A percentile compares a stretch with the other conserved stretches of the same genome.
phyloP scores from a whole-genome alignment of 2,113 vertebrate species.

The Serinus canaria region DNA sequence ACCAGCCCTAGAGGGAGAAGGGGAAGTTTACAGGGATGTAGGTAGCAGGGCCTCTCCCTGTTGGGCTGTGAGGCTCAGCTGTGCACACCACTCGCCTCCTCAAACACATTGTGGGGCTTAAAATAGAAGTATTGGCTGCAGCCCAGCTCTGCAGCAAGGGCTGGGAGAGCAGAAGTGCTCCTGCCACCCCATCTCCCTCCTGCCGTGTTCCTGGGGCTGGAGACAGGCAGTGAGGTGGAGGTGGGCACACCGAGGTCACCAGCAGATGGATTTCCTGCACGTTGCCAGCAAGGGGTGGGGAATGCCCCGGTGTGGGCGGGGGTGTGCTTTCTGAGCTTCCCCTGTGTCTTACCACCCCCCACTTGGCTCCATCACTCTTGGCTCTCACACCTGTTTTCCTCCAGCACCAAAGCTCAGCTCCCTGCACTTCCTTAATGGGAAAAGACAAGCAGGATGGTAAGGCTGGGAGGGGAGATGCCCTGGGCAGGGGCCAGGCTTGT shows the following conservation, averaged over 20 bases:
- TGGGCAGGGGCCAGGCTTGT: background rate
- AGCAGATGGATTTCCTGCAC: background rate
- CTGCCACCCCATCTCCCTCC: background rate
- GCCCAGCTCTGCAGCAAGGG: constrained; percentile 38
- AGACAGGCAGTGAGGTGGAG: background rate
- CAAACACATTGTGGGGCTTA: background rate
- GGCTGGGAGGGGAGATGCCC: background rate
- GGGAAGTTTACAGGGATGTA: background rate
- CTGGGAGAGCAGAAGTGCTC: background rate
- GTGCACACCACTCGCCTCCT: background rate
- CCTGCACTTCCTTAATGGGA: constrained; percentile 43
- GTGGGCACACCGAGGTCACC: background rate
- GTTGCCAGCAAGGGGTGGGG: background rate
- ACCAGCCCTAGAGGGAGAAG: background rate
- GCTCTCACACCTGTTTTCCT: constrained; percentile 19
- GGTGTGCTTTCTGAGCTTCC: background rate
- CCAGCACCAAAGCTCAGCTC: background rate
- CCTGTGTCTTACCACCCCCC: background rate
- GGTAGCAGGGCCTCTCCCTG: background rate
- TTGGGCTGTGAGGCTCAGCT: background rate
- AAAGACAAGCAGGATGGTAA: background rate
- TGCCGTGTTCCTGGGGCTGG: background rate
- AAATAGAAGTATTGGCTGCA: constrained; percentile 49
- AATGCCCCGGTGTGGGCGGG: accelerated
- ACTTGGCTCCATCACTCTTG: background rate